Percentiles rank a stretch among this genome's conserved stretches.
Conservation (phyloP, 2,113 vertebrate genomes). For the Dendrocopos noguchii region DNA sequence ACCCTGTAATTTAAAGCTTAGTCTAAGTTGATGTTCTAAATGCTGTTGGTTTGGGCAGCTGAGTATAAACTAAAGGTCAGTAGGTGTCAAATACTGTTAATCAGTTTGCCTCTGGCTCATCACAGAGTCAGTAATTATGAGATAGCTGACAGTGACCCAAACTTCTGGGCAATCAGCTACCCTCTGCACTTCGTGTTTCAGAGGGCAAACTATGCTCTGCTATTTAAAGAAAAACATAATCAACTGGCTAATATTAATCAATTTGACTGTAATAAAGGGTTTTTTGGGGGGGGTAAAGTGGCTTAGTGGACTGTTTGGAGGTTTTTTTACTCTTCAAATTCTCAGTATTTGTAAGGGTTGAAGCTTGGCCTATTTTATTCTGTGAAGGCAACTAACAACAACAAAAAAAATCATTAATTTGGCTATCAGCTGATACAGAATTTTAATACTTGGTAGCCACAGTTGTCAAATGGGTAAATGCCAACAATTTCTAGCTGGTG, state of each 20-base stretch:
- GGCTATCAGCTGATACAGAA: background rate
- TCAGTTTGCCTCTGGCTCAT: background rate
- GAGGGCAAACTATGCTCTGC: background rate
- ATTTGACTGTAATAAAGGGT: background rate
- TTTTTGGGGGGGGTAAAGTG: rapidly evolving
- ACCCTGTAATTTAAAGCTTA: background rate
- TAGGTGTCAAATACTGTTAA: background rate
- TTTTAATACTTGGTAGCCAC: background rate
- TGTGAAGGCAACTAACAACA: background rate
- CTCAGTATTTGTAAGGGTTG: background rate
- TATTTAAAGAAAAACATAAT: background rate
- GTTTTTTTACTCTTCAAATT: background rate
- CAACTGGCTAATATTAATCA: background rate
- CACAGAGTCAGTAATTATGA: background rate
- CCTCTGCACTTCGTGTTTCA: background rate
- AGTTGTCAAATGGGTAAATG: background rate
- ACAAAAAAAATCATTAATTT: background rate
- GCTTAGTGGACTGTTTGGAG: background rate
- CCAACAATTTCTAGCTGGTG: background rate
- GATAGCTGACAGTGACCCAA: background rate
- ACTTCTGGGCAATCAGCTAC: background rate
- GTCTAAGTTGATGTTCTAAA: background rate
- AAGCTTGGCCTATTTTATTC: background rate
- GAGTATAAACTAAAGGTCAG: background rate
- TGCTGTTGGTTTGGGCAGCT: background rate